Conservation (phyloP, 2,797 vertebrate species). For the Argya squamiceps region DNA sequence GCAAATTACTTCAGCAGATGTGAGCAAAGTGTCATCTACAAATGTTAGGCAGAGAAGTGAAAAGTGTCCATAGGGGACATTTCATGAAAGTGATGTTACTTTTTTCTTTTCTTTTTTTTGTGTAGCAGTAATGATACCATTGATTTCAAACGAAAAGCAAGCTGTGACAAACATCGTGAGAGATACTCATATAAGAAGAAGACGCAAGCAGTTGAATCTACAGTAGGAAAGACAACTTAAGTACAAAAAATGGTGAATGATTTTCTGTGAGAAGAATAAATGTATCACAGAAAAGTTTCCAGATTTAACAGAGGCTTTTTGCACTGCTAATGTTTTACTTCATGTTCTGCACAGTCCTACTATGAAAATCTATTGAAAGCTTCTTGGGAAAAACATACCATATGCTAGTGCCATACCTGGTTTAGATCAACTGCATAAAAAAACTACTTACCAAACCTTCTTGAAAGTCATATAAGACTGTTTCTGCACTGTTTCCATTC, state of each 20-base stretch:
- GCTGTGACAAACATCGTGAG: not conserved
- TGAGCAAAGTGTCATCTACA: not conserved
- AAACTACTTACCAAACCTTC: slow-evolving; percentile 4
- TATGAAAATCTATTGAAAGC: slow-evolving; percentile 4
- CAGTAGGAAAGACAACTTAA: not conserved
- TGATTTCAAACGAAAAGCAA: not conserved
- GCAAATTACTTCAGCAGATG: not conserved
- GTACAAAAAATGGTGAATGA: not conserved
- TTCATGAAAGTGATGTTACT: not conserved
- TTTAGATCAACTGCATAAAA: slow-evolving; percentile 45
- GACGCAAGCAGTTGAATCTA: not conserved
- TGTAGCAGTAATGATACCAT: not conserved
- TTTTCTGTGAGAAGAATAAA: not conserved
- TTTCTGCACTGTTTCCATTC: not conserved
- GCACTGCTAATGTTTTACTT: not conserved
- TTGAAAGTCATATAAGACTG: slow-evolving; percentile 8
- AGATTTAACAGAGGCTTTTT: not conserved
- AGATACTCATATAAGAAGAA: not conserved
- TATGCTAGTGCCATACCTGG: slow-evolving; percentile 23
- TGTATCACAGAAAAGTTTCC: not conserved
- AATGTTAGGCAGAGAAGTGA: not conserved
- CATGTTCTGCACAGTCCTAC: not conserved
- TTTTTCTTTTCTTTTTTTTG: not conserved
- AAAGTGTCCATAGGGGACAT: not conserved
- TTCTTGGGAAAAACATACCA: slow-evolving; percentile 15